Conservation (phyloP, 2,113 vertebrate genomes). For the Perccottus glenii region DNA sequence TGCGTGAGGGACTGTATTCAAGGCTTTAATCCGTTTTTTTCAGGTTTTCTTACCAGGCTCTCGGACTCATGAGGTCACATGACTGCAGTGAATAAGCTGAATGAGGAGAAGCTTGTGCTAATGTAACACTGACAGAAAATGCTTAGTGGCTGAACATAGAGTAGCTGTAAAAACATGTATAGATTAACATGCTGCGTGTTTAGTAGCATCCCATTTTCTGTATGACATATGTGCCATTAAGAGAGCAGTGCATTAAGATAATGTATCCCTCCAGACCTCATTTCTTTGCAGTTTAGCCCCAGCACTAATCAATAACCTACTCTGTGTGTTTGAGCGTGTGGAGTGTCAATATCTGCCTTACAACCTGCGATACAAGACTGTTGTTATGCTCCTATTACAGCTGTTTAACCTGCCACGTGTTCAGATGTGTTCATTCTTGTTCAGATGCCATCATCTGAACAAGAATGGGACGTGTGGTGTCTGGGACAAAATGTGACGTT, state of each 20-base stretch:
- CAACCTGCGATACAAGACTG: conserved; percentile 1
- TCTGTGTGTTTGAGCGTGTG: background rate
- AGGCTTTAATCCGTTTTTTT: too few species aligned
- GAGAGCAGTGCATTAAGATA: conserved; percentile 53
- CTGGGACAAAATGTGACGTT: background rate
- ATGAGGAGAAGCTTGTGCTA: background rate
- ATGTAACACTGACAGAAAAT: background rate
- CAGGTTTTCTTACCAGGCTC: too few species aligned
- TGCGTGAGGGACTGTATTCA: too few species aligned
- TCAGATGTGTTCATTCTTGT: too few species aligned
- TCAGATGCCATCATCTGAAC: too few species aligned
- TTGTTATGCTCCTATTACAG: too few species aligned
- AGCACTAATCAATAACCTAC: conserved; percentile 47
- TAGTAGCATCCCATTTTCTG: background rate
- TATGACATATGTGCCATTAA: conserved; percentile 16
- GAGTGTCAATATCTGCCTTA: conserved; percentile 7
- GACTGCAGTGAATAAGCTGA: background rate
- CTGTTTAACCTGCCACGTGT: too few species aligned
- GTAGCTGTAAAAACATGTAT: background rate
- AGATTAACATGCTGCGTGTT: conserved; percentile 5
- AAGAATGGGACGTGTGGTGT: background rate
- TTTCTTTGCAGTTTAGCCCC: conserved; percentile 15
- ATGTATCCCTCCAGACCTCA: conserved; percentile 45
- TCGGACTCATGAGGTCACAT: background rate
- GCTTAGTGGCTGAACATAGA: background rate